These are phyloP conservation scores for Nothura maculosa DNA, from an alignment of 2,797 vertebrate species.

Conservation along the genomic window DNA sequence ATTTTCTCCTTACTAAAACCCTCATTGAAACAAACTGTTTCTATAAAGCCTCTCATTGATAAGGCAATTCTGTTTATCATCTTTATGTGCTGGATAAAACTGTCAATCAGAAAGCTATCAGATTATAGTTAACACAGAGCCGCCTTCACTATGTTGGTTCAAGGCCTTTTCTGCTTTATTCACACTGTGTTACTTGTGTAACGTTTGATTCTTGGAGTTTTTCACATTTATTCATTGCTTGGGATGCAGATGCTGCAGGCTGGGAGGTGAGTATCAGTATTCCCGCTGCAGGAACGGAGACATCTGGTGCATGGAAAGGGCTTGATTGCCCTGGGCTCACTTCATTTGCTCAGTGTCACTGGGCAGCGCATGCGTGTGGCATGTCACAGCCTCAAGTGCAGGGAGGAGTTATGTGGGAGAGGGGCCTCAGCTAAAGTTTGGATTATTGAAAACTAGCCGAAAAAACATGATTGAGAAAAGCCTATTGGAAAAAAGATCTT, in stretches of 20 bases:
- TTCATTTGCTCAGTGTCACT: background rate
- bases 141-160: background rate
- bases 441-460: background rate
- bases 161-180: background rate
- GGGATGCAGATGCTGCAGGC: background rate
- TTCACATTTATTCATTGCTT: background rate
- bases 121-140: background rate
- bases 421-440: background rate
- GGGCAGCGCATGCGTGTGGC: rapidly evolving
- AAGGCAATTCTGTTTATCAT: background rate
- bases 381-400: background rate
- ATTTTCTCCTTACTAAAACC: background rate
- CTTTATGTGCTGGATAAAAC: background rate
- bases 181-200: background rate
- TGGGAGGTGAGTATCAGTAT: background rate
- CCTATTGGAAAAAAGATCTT: background rate
- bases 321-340: background rate
- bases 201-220: background rate
- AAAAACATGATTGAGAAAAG: background rate
- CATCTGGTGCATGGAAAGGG: background rate
- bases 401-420: background rate
- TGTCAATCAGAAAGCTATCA: background rate
- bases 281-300: background rate
- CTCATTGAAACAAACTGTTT: background rate
- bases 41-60: background rate